A percentile compares a stretch with the other conserved stretches of the same genome.
These are phyloP conservation scores for Telmatherina bonti DNA, from an alignment of 2,797 vertebrate genomes.

Conservation along the genomic window DNA sequence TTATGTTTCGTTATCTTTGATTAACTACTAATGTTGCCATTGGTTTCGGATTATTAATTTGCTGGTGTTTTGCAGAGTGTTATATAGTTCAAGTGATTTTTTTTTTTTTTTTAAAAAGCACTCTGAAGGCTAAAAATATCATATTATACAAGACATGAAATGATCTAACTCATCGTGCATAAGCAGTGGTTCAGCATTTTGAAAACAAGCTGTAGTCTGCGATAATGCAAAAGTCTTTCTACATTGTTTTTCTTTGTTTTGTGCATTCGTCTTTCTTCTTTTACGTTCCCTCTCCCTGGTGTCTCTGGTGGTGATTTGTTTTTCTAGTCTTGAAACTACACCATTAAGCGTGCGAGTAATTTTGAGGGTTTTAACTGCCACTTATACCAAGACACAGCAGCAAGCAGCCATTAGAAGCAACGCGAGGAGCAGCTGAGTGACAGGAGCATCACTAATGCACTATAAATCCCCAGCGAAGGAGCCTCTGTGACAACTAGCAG, in stretches of 20 bases:
- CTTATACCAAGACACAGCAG: conserved; percentile 5
- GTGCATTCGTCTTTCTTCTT: not conserved
- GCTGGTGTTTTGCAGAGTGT: not conserved
- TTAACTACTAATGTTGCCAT: not conserved
- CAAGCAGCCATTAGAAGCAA: conserved; percentile 29
- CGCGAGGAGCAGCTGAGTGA: conserved; percentile 36
- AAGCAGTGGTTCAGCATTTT: not conserved
- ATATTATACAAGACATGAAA: not conserved
- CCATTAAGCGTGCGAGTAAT: conserved; percentile 14
- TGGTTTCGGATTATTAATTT: not conserved
- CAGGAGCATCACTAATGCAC: conserved; percentile 40
- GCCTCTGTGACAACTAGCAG: conserved; percentile 24
- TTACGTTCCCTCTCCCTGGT: not conserved
- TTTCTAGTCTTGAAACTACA: not conserved
- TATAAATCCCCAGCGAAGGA: conserved; percentile 28
- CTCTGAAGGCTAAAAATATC: not conserved
- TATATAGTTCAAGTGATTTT: not conserved
- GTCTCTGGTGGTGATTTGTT: not conserved
- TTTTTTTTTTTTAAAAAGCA: not conserved
- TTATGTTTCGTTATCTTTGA: not conserved
- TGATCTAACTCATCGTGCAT: not conserved
- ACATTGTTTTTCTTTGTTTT: not conserved
- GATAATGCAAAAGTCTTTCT: not conserved
- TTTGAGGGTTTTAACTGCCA: conserved; percentile 24
- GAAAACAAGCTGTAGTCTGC: not conserved